These are phyloP conservation scores for Dipus sagitta DNA, from an alignment of 2,797 vertebrate genomes.

Conservation along the genomic window DNA sequence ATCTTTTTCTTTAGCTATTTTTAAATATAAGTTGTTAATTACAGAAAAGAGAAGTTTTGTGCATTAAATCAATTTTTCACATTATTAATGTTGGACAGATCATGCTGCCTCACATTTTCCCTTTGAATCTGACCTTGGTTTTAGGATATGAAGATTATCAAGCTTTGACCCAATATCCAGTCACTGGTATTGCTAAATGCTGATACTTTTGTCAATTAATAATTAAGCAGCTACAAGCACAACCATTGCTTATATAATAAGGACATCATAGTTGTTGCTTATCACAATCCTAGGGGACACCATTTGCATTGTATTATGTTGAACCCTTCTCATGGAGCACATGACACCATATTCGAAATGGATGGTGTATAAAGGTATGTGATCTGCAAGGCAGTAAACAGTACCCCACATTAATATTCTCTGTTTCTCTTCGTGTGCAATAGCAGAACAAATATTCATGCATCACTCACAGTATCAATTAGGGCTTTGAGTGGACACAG, in stretches of 20 bases:
- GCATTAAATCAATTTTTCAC: conserved; percentile 50
- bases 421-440: not conserved
- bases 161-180: not conserved
- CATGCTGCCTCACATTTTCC: not conserved
- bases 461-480: not conserved
- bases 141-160: not conserved
- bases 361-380: not conserved
- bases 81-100: not conserved
- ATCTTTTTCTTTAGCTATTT: not conserved
- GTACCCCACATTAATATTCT: not conserved
- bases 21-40: not conserved
- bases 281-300: not conserved
- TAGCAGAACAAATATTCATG: not conserved
- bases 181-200: not conserved
- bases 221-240: not conserved
- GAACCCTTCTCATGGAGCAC: not conserved
- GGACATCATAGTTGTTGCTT: not conserved
- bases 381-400: not conserved
- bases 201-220: not conserved
- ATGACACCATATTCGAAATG: not conserved
- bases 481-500: not conserved
- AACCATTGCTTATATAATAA: not conserved
- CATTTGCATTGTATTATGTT: not conserved
- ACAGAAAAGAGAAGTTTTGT: not conserved
- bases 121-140: conserved; percentile 14